Evolutionary conservation across 2,797 vertebrate species (phyloP), one percentile per base, ranked within the genome.

Genomic region (Allobates femoralis): DNA sequence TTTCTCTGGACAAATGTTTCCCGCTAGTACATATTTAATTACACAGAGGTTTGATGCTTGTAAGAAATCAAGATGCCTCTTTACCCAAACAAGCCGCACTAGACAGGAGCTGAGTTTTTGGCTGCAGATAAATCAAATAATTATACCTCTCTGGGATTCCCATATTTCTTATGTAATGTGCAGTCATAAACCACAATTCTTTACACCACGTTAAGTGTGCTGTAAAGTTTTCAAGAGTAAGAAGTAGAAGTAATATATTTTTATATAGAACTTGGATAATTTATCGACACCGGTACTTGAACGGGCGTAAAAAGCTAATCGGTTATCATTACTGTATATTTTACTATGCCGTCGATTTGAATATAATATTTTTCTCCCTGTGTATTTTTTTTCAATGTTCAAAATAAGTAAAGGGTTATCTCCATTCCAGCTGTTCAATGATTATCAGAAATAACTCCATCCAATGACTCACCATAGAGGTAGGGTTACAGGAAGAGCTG

Each of bases 1-100:
- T 88, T 88, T 81, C 60, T 73, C 75, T 53, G 81, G 86, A 87
- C 79, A 84, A 87, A 87, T 69, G 37, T 73, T 83, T 73, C 81
- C 51, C 41, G 53, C 80, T 79, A 84, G 86, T 79, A 87, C 51
- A 73, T 73, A 87, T 87, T 84, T 87, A 83, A 87, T 87, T 87
- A 87, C 32, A 51, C 32, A 30, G 66, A 78, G 30, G 80, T 78
- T 78, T 76, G 71, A 83, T 58, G 73, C n/a, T 55, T 77, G 69
- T 53, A 82, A 66, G 58, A 74, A 86, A 86, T 77, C 60, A 62
- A 81, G 69, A 75, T 75, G 37, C 56, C 56, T 69, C 79, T 75
- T 62, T 75, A 75, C 18, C 69, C 41, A 64, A 81, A 81, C 77
- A 81, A 37, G 69, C 41, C 50, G 30, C 50, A 55, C 85, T 66